phyloP scores from a whole-genome alignment of 2,888 invertebrate genomes.

The Thysanoteuthis rhombus region DNA sequence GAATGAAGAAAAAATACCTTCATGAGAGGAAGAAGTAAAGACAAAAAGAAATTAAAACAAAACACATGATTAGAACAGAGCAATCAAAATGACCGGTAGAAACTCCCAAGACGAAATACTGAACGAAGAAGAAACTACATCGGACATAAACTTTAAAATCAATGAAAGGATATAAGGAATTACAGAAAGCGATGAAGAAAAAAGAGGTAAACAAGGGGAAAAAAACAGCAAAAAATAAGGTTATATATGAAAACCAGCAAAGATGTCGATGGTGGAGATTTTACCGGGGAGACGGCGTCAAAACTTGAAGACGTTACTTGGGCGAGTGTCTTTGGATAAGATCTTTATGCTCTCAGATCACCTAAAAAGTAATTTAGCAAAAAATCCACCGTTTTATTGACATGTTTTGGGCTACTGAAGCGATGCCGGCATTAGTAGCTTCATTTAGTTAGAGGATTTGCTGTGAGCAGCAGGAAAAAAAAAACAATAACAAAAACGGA shows the following conservation, averaged over 20 bases:
- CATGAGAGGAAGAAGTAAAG: background rate
- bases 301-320: background rate
- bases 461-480: too few species aligned
- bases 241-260: background rate
- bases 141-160: background rate
- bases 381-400: background rate
- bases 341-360: background rate
- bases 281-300: too few species aligned
- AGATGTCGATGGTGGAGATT: background rate
- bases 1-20: background rate
- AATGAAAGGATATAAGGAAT: background rate
- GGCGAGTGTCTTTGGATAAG: background rate
- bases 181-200: background rate
- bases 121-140: background rate
- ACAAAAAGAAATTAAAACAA: background rate
- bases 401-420: background rate
- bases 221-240: background rate
- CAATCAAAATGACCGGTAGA: background rate
- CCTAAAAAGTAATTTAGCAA: conserved; percentile 12
- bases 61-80: background rate
- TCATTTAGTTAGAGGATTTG: background rate
- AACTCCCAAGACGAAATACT: background rate
- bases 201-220: background rate
- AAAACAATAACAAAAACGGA: too few species aligned
- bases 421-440: background rate